A percentile compares a stretch with the other conserved stretches of the same genome.
phyloP scores from a whole-genome alignment of 1,140 invertebrate genomes.

The Halotydeus destructor region DNA sequence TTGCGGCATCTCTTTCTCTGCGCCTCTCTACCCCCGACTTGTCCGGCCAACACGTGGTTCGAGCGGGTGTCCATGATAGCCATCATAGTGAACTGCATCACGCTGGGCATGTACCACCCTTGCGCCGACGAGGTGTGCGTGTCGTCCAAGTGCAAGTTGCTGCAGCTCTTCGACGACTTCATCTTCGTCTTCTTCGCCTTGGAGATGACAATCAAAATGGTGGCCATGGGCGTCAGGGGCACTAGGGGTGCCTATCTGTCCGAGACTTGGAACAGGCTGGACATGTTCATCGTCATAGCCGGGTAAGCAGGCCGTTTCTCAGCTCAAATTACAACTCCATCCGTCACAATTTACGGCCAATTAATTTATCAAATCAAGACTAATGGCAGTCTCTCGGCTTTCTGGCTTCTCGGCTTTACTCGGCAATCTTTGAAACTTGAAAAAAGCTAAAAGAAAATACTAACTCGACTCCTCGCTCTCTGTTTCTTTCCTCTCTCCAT shows the following conservation, averaged over 20 bases:
- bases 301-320: too few relatives aligned
- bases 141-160: conserved; percentile 73
- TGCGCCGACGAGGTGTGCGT: conserved; percentile 70
- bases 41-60: conserved; percentile 97
- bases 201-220: conserved; percentile 93
- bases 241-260: conserved; percentile 71
- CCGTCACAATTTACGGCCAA: too few relatives aligned
- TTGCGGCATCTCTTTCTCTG: too few relatives aligned
- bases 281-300: conserved; percentile 92
- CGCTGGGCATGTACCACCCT: conserved; percentile 96
- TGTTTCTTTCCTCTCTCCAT: neutral
- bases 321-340: too few relatives aligned
- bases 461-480: conserved; percentile 3
- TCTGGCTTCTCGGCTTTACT: too few relatives aligned
- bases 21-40: too few relatives aligned
- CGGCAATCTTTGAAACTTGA: neutral
- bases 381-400: too few relatives aligned
- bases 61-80: conserved; percentile 95
- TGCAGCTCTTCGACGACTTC: conserved; percentile 83
- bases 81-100: conserved; percentile 93
- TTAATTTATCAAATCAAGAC: too few relatives aligned
- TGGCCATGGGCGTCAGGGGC: conserved; percentile 93
- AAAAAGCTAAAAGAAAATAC: conserved; percentile 4
- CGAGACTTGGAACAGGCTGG: conserved; percentile 93
- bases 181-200: conserved; percentile 94